Evolutionary conservation across 1,140 invertebrate species (phyloP), one percentile per base, ranked within the genome.

Genomic region (Drosophila erecta): DNA sequence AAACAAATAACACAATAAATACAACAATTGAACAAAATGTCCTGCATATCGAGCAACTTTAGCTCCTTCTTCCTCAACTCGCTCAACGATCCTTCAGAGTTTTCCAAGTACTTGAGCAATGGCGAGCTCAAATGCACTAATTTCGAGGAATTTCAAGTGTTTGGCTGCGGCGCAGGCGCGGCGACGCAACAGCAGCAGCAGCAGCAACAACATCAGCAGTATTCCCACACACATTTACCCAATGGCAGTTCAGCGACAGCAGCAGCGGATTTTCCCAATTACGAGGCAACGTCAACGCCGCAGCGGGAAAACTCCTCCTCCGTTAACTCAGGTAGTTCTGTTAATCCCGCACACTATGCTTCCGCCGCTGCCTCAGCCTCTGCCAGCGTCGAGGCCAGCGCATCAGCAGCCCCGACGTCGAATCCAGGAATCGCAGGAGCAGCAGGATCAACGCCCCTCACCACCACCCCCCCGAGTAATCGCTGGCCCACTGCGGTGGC

Each of bases 51-150:
- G 67, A 92, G 86, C 73, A 92, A 92, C 70, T 92, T 92, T 58
- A 92, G 91, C 79, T 92, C 91, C 53, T 92, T 92, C 73, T 92
- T 92, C 55, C 77, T 92, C 14, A 91, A 92, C 61, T 91, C 91
- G 30, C 70, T 92, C 44, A 92, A 92, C 61, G 91, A 92, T 90
- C 86, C 91, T 76, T 92, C 91, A 75, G 91, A 92, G 78, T 92
- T 92, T 80, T 91, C 91, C 76, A 92, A 92, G 75, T 92, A 92
- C 81, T 86, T 92, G 77, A 91, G 91, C 75, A 92, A 92, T 89
- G 91, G 90, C 72, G 91, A 92, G 70, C 69, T 91, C 46, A 91
- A 91, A 79, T 91, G 89, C 66, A 79, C 85, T 47, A 79, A 85
- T 75, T 91, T 91, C 65, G 89, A 91, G 49, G 91, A 92, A 84